These are phyloP conservation scores for Botia kubotai DNA, from an alignment of 2,797 vertebrate species.

Conservation along the genomic window DNA sequence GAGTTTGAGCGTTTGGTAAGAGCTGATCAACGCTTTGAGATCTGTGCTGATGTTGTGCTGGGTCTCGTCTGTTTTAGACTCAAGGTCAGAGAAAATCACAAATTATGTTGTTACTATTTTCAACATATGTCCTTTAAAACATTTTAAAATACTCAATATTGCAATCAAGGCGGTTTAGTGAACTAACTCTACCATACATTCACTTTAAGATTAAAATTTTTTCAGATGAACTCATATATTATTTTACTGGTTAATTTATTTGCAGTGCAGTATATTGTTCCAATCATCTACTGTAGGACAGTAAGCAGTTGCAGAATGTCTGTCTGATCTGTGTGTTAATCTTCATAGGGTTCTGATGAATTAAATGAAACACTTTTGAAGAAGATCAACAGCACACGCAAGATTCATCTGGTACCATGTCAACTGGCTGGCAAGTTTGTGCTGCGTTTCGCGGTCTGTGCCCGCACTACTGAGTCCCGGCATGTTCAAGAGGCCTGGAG, in stretches of 20 bases:
- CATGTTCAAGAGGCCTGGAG: slow-evolving; percentile 88
- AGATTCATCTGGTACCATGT: slow-evolving; percentile 93
- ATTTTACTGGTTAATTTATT: background rate
- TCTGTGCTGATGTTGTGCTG: slow-evolving; percentile 88
- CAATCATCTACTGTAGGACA: too few species aligned
- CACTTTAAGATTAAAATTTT: too few species aligned
- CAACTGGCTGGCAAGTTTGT: slow-evolving; percentile 85
- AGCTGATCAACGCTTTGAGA: slow-evolving; percentile 90
- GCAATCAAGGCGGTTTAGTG: background rate
- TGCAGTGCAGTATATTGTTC: background rate
- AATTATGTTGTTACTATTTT: background rate
- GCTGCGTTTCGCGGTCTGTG: slow-evolving; percentile 89
- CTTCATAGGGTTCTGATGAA: slow-evolving; percentile 85
- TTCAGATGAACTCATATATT: background rate
- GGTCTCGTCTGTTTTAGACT: slow-evolving; percentile 96
- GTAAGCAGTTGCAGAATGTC: too few species aligned
- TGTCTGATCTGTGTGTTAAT: background rate
- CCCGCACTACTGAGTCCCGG: slow-evolving; percentile 78
- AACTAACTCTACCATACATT: background rate
- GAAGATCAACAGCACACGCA: slow-evolving; percentile 81
- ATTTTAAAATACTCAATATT: background rate
- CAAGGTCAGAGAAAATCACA: slow-evolving; percentile 80
- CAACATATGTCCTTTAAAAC: background rate
- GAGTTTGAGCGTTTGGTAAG: slow-evolving; percentile 87
- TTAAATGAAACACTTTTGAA: slow-evolving; percentile 88